phyloP scores from a whole-genome alignment of 2,888 invertebrate species.

The Aplocera efformata region DNA sequence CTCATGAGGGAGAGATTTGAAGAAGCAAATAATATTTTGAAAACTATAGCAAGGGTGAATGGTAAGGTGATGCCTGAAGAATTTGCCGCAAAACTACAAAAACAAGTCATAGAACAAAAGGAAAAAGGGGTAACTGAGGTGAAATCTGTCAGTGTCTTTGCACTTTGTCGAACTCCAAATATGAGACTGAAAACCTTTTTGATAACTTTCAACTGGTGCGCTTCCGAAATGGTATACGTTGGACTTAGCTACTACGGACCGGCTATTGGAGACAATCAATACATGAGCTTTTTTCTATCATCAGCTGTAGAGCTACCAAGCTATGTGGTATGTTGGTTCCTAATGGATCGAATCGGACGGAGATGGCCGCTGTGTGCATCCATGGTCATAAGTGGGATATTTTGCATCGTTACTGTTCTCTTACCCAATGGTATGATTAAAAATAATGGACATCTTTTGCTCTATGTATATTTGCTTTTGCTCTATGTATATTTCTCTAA shows the following conservation, averaged over 20 bases:
- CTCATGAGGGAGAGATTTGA: constrained; percentile 89
- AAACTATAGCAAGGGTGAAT: constrained; percentile 89
- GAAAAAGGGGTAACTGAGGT: constrained; percentile 70
- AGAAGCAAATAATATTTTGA: constrained; percentile 89
- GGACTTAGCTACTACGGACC: constrained; percentile 96
- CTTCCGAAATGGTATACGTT: constrained; percentile 95
- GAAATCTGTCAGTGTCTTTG: constrained; percentile 77
- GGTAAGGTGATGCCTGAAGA: constrained; percentile 86
- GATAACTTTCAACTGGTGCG: constrained; percentile 94
- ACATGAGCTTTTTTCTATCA: constrained; percentile 93
- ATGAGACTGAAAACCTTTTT: constrained; percentile 92
- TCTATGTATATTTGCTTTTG: constrained; percentile 14
- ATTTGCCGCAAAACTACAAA: constrained; percentile 86
- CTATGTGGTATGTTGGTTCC: constrained; percentile 91
- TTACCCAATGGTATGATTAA: constrained; percentile 84
- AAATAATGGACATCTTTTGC: neutral
- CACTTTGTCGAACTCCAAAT: constrained; percentile 90
- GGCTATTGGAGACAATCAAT: constrained; percentile 91
- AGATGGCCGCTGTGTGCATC: constrained; percentile 93
- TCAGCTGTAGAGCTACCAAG: constrained; percentile 94
- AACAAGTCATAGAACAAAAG: constrained; percentile 84
- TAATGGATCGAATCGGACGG: constrained; percentile 93
- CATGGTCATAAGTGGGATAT: constrained; percentile 91
- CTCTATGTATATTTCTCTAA: constrained; percentile 11
- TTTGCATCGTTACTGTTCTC: constrained; percentile 91